A percentile compares a stretch with the other conserved stretches of the same genome.
These are phyloP conservation scores for Eristalis pertinax DNA, from an alignment of 2,888 invertebrate genomes.

Conservation along the genomic window DNA sequence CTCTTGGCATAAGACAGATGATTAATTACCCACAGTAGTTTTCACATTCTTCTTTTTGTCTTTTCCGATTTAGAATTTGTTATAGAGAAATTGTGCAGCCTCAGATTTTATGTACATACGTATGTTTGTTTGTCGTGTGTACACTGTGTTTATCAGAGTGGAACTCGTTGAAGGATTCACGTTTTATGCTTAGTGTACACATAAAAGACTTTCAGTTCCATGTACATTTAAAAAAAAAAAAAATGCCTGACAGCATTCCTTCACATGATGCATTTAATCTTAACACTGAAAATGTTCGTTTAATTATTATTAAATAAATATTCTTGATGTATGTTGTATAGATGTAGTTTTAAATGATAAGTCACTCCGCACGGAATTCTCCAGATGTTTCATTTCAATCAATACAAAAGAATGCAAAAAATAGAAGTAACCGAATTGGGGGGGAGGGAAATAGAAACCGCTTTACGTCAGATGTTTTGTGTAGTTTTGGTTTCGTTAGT, in stretches of 20 bases:
- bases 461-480: neutral
- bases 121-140: too few species aligned
- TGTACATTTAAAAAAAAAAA: too few species aligned
- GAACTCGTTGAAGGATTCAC: too few species aligned
- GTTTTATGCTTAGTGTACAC: too few species aligned
- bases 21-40: too few species aligned
- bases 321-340: conserved; percentile 43
- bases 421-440: neutral
- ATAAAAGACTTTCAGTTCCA: too few species aligned
- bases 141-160: too few species aligned
- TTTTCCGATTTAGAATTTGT: too few species aligned
- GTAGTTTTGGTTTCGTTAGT: neutral
- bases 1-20: too few species aligned
- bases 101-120: too few species aligned
- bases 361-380: neutral
- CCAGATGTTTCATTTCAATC: conserved; percentile 36
- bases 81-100: too few species aligned
- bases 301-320: conserved; percentile 16
- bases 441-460: neutral
- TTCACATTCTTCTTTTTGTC: too few species aligned
- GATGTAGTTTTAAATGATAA: conserved; percentile 47
- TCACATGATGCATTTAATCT: neutral
- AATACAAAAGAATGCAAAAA: conserved; percentile 47
- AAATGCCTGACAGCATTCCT: neutral
- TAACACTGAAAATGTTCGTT: neutral